Evolutionary conservation across 1,140 invertebrate genomes (phyloP).

Genomic region (Drosophila arizonae): DNA sequence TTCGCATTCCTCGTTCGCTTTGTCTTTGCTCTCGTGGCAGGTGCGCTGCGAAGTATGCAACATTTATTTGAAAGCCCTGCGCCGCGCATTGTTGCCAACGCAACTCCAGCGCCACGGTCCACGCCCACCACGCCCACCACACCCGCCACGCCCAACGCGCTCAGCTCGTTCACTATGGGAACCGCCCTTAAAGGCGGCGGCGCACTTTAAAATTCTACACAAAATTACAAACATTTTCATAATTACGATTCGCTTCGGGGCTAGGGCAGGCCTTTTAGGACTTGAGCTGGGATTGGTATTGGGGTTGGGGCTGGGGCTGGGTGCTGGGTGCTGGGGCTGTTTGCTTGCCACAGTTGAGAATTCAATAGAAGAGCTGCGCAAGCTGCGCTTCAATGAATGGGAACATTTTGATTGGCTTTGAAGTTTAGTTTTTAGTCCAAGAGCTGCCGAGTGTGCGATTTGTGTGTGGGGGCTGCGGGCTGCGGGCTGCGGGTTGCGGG

Average conservation of each 20-base stretch:
- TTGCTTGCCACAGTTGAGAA: conserved; percentile 28
- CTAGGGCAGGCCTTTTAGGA: not conserved
- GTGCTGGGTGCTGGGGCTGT: not conserved
- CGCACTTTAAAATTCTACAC: conserved; percentile 39
- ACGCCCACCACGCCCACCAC: not conserved
- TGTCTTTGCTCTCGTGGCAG: conserved; percentile 30
- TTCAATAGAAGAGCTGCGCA: conserved; percentile 51
- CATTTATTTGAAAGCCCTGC: conserved; percentile 46
- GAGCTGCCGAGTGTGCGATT: not conserved
- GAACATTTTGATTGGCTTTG: conserved; percentile 57
- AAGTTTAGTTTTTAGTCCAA: conserved; percentile 41
- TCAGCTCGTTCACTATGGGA: not conserved
- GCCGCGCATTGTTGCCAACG: conserved; percentile 21
- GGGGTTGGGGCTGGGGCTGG: too few species aligned
- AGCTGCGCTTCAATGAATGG: conserved; percentile 52
- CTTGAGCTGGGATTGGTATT: not conserved
- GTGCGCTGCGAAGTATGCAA: conserved; percentile 50
- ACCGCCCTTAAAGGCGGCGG: conserved; percentile 12
- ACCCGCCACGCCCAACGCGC: not conserved
- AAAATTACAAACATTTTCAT: conserved; percentile 51
- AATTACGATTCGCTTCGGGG: conserved; percentile 29
- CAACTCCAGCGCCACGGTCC: not conserved
- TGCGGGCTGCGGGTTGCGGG: too few species aligned
- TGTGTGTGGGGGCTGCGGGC: not conserved
- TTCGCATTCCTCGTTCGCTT: conserved; percentile 12